Conservation (phyloP, 2,113 vertebrate species). For the Pluvialis apricaria region DNA sequence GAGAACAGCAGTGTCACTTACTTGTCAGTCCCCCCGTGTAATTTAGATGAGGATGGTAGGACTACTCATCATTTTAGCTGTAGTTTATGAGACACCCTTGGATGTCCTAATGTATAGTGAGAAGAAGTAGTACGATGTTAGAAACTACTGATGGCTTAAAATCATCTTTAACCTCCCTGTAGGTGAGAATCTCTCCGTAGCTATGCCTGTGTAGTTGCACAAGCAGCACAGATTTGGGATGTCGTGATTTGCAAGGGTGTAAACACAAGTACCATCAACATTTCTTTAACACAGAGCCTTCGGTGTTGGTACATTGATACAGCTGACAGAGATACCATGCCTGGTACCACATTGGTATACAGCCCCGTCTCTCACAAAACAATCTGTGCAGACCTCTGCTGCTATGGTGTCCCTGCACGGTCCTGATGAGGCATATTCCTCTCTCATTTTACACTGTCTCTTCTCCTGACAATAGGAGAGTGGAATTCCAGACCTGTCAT, state of each 20-base stretch:
- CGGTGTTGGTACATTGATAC: rapidly evolving
- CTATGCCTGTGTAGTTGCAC: background rate
- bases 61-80: background rate
- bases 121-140: background rate
- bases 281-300: background rate
- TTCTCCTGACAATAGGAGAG: background rate
- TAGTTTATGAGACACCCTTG: background rate
- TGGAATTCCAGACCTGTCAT: background rate
- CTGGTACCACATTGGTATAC: background rate
- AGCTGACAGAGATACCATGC: background rate
- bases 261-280: background rate
- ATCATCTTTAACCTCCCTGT: background rate
- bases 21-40: background rate
- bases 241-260: background rate
- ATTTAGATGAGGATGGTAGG: background rate
- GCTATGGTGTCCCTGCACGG: background rate
- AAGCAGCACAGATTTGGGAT: background rate
- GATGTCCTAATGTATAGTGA: background rate
- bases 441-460: background rate
- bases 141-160: background rate
- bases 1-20: background rate
- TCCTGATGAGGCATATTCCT: background rate
- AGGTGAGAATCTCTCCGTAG: background rate
- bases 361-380: background rate
- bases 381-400: background rate